Percentiles rank a stretch among this genome's conserved stretches.
phyloP scores from a whole-genome alignment of 2,113 vertebrate genomes.

The Gymnocephalus cernua region DNA sequence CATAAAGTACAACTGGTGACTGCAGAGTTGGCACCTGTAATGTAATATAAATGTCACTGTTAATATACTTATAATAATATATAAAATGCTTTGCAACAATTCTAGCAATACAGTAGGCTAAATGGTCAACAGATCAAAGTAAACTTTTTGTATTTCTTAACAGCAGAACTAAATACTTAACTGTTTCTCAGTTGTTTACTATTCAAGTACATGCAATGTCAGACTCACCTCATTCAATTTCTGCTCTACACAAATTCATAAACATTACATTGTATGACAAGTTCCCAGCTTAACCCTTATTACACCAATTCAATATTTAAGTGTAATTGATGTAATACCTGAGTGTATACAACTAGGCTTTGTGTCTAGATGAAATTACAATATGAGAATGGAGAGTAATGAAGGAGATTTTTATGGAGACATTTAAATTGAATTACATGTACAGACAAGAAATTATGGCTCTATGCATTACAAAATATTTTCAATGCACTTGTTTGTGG shows the following conservation, averaged over 20 bases:
- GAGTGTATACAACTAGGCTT: not conserved
- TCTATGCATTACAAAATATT: not conserved
- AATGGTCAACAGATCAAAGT: not conserved
- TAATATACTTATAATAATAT: not conserved
- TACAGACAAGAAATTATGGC: not conserved
- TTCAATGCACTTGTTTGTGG: not conserved
- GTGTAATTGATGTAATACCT: too few relatives aligned
- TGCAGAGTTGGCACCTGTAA: constrained; percentile 20
- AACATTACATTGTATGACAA: not conserved
- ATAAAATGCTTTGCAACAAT: not conserved
- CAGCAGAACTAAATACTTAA: not conserved
- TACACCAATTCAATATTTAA: not conserved
- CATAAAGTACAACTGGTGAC: constrained; percentile 7
- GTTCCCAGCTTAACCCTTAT: not conserved
- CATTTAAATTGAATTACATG: not conserved
- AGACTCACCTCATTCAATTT: constrained; percentile 34
- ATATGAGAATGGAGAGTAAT: not conserved
- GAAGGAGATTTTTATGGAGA: not conserved
- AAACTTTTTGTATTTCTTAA: not conserved
- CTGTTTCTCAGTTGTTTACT: constrained; percentile 24
- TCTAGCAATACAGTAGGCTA: not conserved
- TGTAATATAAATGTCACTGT: not conserved
- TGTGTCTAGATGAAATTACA: not conserved
- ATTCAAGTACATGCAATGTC: constrained; percentile 32
- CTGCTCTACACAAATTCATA: constrained; percentile 11